Evolutionary conservation across 2,888 invertebrate genomes (phyloP).

Genomic region (Bombylius major): DNA sequence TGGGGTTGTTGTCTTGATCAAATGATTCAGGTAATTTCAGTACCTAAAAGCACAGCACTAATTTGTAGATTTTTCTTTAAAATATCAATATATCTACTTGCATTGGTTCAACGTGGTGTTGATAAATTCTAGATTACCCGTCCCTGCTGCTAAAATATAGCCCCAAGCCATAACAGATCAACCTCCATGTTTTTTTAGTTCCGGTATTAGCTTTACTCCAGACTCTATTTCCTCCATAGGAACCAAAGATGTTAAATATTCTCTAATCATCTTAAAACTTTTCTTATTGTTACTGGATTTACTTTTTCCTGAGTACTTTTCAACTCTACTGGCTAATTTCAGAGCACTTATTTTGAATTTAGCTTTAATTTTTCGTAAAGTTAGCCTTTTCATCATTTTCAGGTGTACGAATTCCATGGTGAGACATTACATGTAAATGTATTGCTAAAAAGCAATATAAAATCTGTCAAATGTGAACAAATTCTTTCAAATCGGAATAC

Average conservation of each 20-base stretch:
- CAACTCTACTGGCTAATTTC: too few species aligned
- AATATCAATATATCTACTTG: background rate
- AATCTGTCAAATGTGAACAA: too few species aligned
- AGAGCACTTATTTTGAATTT: too few species aligned
- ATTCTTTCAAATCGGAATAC: too few species aligned
- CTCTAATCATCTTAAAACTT: background rate
- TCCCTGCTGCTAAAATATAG: background rate
- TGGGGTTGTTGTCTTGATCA: background rate
- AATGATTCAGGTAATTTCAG: background rate
- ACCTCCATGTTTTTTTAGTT: constrained; percentile 3
- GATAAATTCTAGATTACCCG: background rate
- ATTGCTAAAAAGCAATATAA: too few species aligned
- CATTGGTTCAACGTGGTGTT: background rate
- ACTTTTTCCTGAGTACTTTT: too few species aligned
- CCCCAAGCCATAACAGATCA: constrained; percentile 5
- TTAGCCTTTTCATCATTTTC: too few species aligned
- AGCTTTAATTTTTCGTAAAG: too few species aligned
- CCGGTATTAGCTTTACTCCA: background rate
- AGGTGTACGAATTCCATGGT: too few species aligned
- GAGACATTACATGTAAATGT: too few species aligned
- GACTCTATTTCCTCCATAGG: background rate
- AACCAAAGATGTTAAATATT: constrained; percentile 2
- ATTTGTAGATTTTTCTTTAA: background rate
- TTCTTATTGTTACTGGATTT: too few species aligned
- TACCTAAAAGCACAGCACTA: background rate